Percentiles rank a stretch among this genome's conserved stretches.
phyloP scores from a whole-genome alignment of 2,113 vertebrate genomes.

The Sander vitreus region DNA sequence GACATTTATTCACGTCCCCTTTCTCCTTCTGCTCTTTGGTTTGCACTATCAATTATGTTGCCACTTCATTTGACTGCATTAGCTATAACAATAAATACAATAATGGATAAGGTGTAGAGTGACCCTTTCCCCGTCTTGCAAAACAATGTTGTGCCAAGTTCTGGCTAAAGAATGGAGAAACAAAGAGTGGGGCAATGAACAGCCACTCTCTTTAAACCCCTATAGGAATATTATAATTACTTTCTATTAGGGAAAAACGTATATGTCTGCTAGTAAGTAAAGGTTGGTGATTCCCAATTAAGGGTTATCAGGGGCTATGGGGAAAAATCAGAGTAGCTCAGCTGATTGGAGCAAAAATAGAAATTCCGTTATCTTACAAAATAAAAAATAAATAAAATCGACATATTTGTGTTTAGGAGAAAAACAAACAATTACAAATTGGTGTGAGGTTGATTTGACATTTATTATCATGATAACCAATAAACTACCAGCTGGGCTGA shows the following conservation, averaged over 20 bases:
- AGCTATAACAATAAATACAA: constrained; percentile 12
- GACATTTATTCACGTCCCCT: constrained; percentile 22
- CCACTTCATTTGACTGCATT: constrained; percentile 22
- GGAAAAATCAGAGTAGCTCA: background rate
- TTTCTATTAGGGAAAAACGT: background rate
- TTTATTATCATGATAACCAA: background rate
- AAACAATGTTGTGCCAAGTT: constrained; percentile 9
- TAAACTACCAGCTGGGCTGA: background rate
- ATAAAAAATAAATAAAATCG: background rate
- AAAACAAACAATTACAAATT: too few relatives aligned
- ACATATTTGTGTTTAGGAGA: background rate
- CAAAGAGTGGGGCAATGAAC: background rate
- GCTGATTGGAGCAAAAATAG: background rate
- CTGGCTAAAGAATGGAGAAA: background rate
- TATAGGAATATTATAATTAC: background rate
- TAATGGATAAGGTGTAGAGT: background rate
- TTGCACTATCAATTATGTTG: background rate
- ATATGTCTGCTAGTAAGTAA: background rate
- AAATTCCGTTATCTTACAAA: background rate
- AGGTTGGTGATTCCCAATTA: background rate
- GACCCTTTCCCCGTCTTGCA: background rate
- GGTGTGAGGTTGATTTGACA: too few relatives aligned
- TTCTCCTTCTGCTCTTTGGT: constrained; percentile 11
- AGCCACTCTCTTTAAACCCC: background rate
- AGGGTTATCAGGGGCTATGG: background rate